Evolutionary conservation across 1,140 invertebrate genomes (phyloP).

Genomic region (Hycleus phaleratus): DNA sequence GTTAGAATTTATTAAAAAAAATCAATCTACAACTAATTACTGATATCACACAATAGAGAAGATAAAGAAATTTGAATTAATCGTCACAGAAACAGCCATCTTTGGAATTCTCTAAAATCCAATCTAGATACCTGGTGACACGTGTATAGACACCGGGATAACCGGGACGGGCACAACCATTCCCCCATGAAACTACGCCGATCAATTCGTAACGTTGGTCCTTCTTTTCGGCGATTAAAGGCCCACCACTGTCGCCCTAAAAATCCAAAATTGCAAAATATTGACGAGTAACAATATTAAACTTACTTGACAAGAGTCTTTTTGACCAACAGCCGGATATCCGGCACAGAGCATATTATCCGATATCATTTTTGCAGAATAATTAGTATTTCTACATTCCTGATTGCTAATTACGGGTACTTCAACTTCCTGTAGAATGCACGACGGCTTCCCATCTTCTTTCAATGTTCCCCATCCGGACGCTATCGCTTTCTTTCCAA

Average conservation of each 20-base stretch:
- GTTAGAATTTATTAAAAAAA: not conserved
- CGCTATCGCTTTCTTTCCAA: constrained; percentile 60
- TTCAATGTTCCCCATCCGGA: constrained; percentile 79
- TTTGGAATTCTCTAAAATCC: constrained; percentile 66
- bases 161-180: constrained; percentile 61
- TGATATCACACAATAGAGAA: constrained; percentile 3
- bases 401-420: constrained; percentile 73
- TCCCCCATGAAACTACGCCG: constrained; percentile 51
- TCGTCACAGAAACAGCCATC: constrained; percentile 64
- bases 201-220: constrained; percentile 72
- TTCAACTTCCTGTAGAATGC: constrained; percentile 71
- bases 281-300: not conserved
- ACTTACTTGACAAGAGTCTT: constrained; percentile 75
- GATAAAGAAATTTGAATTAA: constrained; percentile 24
- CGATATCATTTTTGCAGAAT: constrained; percentile 69
- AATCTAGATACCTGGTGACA: constrained; percentile 64
- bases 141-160: constrained; percentile 77
- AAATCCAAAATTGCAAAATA: constrained; percentile 15
- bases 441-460: constrained; percentile 73
- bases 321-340: constrained; percentile 61
- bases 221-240: constrained; percentile 61
- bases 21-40: not conserved
- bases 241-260: constrained; percentile 88
- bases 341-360: constrained; percentile 84
- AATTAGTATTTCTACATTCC: constrained; percentile 69